Conservation (phyloP, 2,797 vertebrate species). For the Rhabdophis nuchalis region DNA sequence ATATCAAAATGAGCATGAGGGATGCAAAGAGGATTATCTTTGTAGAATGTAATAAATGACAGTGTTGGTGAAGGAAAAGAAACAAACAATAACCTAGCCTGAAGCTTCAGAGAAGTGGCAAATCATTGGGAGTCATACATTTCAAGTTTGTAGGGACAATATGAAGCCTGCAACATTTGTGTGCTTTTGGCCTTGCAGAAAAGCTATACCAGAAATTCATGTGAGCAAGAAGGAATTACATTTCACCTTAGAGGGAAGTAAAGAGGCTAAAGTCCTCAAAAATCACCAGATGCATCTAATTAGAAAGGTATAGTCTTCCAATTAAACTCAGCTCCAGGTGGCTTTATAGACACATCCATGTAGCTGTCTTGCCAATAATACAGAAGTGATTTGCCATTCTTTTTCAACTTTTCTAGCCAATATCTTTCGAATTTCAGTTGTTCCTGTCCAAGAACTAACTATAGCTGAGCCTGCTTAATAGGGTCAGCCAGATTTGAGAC, state of each 20-base stretch:
- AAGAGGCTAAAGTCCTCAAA: neutral
- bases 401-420: neutral
- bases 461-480: neutral
- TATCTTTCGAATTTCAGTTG: neutral
- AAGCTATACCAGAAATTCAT: neutral
- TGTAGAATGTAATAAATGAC: slow-evolving; percentile 21
- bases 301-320: neutral
- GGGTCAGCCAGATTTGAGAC: neutral
- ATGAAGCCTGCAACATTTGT: neutral
- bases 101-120: slow-evolving; percentile 16
- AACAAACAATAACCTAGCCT: neutral
- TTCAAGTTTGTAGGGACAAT: fast-evolving
- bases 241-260: slow-evolving; percentile 11
- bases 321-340: neutral
- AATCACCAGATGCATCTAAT: neutral
- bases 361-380: neutral
- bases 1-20: neutral
- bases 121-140: neutral
- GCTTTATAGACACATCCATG: neutral
- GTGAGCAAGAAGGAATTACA: neutral
- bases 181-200: slow-evolving; percentile 1
- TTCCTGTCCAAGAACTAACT: neutral
- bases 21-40: neutral
- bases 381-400: neutral
- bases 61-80: neutral